Evolutionary conservation across 1,140 invertebrate species (phyloP).

Genomic region (Dufourea novaeangliae): DNA sequence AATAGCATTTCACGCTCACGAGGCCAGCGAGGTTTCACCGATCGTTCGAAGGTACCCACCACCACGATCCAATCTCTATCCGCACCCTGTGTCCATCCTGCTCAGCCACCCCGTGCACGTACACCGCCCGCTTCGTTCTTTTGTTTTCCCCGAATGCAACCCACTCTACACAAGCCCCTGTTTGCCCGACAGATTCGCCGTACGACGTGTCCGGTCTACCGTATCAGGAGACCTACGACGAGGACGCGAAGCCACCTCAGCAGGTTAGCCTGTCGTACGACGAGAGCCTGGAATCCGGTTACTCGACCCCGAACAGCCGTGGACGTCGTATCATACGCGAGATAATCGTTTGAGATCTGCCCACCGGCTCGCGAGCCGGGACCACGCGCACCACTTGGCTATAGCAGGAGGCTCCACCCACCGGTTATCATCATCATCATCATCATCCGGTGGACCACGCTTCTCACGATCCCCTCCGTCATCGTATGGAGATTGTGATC

Average conservation of each 20-base stretch:
- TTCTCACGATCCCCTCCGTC: slow-evolving; percentile 51
- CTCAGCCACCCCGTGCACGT: slow-evolving; percentile 27
- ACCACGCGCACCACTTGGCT: slow-evolving; percentile 79
- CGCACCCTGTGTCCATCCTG: neutral
- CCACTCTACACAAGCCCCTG: no score
- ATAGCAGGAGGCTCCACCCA: slow-evolving; percentile 79
- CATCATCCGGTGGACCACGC: slow-evolving; percentile 43
- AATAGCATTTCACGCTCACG: neutral
- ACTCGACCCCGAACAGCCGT: slow-evolving; percentile 95
- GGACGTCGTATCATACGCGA: slow-evolving; percentile 94
- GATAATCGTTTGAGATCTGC: slow-evolving; percentile 92
- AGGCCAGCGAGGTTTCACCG: no score
- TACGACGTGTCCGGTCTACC: slow-evolving; percentile 96
- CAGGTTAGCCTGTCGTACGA: slow-evolving; percentile 94
- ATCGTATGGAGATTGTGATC: slow-evolving; percentile 80
- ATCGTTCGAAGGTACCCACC: neutral
- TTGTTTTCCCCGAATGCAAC: neutral
- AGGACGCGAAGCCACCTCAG: slow-evolving; percentile 88
- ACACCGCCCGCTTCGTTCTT: neutral
- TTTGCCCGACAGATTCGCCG: slow-evolving; percentile 88
- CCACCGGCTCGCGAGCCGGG: slow-evolving; percentile 79
- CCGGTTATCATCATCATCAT: slow-evolving; percentile 40
- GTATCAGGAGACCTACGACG: slow-evolving; percentile 90
- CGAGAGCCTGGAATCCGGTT: slow-evolving; percentile 94
- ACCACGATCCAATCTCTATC: neutral